phyloP scores from a whole-genome alignment of 2,888 invertebrate species.

The Cacoxenus indagator region DNA sequence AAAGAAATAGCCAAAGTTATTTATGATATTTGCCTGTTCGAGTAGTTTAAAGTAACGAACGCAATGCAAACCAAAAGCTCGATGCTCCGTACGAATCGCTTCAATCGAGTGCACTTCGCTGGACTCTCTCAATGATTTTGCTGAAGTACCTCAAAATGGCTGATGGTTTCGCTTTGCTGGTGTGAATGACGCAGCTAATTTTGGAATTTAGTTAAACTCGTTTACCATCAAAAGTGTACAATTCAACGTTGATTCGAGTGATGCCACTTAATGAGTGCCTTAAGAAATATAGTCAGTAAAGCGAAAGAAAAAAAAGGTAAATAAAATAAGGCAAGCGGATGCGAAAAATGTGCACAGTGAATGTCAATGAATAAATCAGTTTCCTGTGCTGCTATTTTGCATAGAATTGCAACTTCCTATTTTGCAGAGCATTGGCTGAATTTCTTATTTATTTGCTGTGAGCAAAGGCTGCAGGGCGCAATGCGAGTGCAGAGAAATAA shows the following conservation, averaged over 20 bases:
- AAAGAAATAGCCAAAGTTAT: slow-evolving; percentile 44
- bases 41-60: slow-evolving; percentile 36
- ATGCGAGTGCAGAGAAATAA: too few relatives aligned
- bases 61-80: slow-evolving; percentile 1
- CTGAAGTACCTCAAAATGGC: background rate
- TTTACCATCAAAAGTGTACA: background rate
- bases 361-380: background rate
- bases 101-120: background rate
- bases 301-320: background rate
- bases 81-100: background rate
- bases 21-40: slow-evolving; percentile 57
- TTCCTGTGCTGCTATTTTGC: slow-evolving; percentile 7
- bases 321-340: background rate
- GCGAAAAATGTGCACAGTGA: background rate
- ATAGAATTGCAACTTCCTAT: background rate
- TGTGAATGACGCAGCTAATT: background rate
- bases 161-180: background rate
- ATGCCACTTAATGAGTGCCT: background rate
- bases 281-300: background rate
- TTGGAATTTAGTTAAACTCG: background rate
- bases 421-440: background rate
- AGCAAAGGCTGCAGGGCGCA: background rate
- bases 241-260: background rate
- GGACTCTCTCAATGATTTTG: slow-evolving; percentile 1
- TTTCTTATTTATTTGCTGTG: background rate